Conservation (phyloP, 2,888 invertebrate genomes). For the Geotrupes spiniger region DNA sequence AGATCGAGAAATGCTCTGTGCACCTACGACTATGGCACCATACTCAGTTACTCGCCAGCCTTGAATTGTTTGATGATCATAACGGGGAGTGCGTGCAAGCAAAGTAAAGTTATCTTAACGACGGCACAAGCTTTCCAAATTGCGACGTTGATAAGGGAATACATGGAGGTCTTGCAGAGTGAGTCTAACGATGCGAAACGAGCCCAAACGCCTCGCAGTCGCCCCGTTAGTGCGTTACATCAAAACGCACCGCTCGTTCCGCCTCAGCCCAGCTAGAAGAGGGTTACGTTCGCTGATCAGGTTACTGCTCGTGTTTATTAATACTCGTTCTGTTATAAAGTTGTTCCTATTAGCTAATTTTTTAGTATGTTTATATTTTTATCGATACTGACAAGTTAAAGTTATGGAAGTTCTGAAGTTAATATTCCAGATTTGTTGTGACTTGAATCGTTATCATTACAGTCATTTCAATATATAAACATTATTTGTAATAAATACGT, state of each 20-base stretch:
- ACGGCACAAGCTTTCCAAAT: conserved; percentile 93
- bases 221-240: conserved; percentile 52
- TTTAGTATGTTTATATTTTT: conserved; percentile 1
- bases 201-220: conserved; percentile 40
- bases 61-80: conserved; percentile 91
- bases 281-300: conserved; percentile 52
- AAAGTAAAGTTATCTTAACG: conserved; percentile 86
- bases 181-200: conserved; percentile 40
- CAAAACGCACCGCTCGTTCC: conserved; percentile 58
- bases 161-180: conserved; percentile 61
- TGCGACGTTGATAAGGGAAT: conserved; percentile 87
- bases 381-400: conserved; percentile 12
- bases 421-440: neutral
- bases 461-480: too few relatives aligned
- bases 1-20: conserved; percentile 84
- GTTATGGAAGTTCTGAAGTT: conserved; percentile 6
- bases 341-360: neutral
- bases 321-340: conserved; percentile 8
- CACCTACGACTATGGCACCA: conserved; percentile 86
- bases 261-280: conserved; percentile 58
- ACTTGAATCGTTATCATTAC: too few relatives aligned
- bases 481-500: too few relatives aligned
- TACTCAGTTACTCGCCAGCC: conserved; percentile 88
- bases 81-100: conserved; percentile 85
- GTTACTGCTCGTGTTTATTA: conserved; percentile 42